phyloP scores from a whole-genome alignment of 2,797 vertebrate species.

The Hydrolagus colliei region DNA sequence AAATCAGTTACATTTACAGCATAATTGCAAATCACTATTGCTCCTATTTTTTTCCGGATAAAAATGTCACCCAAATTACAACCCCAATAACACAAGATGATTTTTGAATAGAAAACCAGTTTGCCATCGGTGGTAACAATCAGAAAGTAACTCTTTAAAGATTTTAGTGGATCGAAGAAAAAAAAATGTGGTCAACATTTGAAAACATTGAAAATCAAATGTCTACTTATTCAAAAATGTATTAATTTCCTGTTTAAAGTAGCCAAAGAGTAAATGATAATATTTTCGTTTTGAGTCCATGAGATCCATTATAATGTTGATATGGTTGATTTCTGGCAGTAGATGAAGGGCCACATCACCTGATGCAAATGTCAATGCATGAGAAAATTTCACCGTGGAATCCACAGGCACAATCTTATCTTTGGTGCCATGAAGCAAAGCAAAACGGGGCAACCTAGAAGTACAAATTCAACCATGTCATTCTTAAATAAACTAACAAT shows the following conservation, averaged over 20 bases:
- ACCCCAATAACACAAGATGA: too few relatives aligned
- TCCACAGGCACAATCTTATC: constrained; percentile 56
- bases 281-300: constrained; percentile 54
- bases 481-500: too few relatives aligned
- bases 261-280: constrained; percentile 55
- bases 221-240: constrained; percentile 36
- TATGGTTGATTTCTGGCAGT: constrained; percentile 56
- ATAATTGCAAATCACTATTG: too few relatives aligned
- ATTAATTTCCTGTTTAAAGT: constrained; percentile 54
- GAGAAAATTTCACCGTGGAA: constrained; percentile 53
- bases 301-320: constrained; percentile 56
- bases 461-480: constrained; percentile 5
- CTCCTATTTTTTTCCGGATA: too few relatives aligned
- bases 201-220: too few relatives aligned
- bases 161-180: too few relatives aligned
- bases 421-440: constrained; percentile 55
- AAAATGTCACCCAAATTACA: too few relatives aligned
- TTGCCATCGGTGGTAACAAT: too few relatives aligned
- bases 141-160: too few relatives aligned
- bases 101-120: too few relatives aligned
- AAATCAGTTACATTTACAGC: too few relatives aligned
- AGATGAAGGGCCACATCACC: constrained; percentile 54
- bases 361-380: constrained; percentile 51
- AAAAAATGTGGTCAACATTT: too few relatives aligned
- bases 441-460: constrained; percentile 55